Base-by-base conservation (phyloP, 2,888 invertebrate genomes). In the Eilema griseolum region DNA sequence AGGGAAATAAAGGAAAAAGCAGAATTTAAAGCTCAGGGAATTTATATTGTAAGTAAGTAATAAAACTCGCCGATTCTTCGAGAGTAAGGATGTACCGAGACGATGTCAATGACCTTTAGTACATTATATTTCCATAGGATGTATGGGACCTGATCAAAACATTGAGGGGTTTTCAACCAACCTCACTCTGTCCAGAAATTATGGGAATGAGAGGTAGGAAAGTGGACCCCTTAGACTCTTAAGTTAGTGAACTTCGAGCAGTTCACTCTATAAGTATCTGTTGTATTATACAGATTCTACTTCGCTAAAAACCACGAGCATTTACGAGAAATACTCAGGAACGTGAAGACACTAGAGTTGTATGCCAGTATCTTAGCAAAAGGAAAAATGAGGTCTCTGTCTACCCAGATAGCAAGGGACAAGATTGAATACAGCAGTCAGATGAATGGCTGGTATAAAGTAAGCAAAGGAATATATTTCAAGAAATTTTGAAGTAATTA, bases 1-100 rank as follows among this genome's bases (percentile, higher is more conserved):
- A 71, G 24, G 31, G 37, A 71, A 64, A 67, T 52, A 67, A 67
- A 66, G 69, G n/a, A 68, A 64, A 71, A 66, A 41, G 56, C 63
- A 46, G n/a, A 72, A 69, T 72, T 69, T 69, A 33, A 75, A 73
- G 67, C 69, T 73, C 69, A 64, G 59, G 61, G 69, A 75, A 68
- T 79, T 79, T 73, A 70, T 74, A 67, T 71, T 70, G 60, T 60
- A 62, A 52, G 60, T 60, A 62, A 52, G 79, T 68, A 79, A 74
- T 72, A 72, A 66, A 61, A 70, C 28, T n/a, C 63, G 62, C 57
- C 33, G 64, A 41, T 26, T 67, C 16, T 41, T 10, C 59, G 56
- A 66, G 24, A 62, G 64, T n/a, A n/a, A 52, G 64, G 60, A 37
- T 46, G 61, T 69, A 74, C 46, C 28, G 46, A 20, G 16, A n/a